These are phyloP conservation scores for Chloroclystis v-ata DNA, from an alignment of 2,888 invertebrate species.

Conservation along the genomic window DNA sequence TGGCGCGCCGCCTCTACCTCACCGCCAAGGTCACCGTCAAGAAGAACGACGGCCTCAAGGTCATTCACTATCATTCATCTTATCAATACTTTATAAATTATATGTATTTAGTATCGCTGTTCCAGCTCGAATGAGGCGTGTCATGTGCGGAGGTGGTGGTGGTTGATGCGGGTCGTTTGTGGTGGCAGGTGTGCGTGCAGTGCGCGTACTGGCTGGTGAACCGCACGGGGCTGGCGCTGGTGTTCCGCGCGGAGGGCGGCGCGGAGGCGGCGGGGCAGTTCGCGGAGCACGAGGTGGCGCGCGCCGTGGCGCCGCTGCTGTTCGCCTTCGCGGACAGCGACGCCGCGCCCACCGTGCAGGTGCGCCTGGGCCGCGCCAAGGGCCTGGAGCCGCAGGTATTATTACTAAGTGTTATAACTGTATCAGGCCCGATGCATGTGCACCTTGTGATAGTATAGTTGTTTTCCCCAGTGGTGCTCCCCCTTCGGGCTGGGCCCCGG, in stretches of 20 bases:
- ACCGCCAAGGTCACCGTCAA: constrained; percentile 78
- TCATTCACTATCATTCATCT: constrained; percentile 30
- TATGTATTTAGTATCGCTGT: too few relatives aligned
- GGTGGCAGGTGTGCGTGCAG: constrained; percentile 82
- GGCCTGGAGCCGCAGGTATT: constrained; percentile 70
- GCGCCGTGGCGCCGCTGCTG: constrained; percentile 93
- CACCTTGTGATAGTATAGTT: too few relatives aligned
- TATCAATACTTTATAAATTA: neutral
- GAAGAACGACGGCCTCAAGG: constrained; percentile 70
- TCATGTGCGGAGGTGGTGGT: too few relatives aligned
- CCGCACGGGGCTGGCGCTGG: constrained; percentile 95
- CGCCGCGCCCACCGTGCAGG: constrained; percentile 85
- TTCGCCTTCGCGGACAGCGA: constrained; percentile 96
- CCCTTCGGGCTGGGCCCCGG: constrained; percentile 91
- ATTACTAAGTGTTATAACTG: too few relatives aligned
- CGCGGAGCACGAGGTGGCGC: constrained; percentile 95
- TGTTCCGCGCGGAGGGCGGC: constrained; percentile 94
- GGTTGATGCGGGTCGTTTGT: neutral
- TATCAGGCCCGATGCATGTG: too few relatives aligned
- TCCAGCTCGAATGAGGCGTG: too few relatives aligned
- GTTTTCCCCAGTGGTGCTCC: constrained; percentile 85
- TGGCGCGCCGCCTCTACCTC: constrained; percentile 85
- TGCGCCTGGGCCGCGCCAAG: constrained; percentile 84
- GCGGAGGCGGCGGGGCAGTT: constrained; percentile 92
- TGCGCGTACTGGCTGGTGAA: constrained; percentile 97